A percentile compares a stretch with the other conserved stretches of the same genome.
Evolutionary conservation across 2,888 invertebrate genomes (phyloP).

Genomic region (Polydrusus pterygomalis): DNA sequence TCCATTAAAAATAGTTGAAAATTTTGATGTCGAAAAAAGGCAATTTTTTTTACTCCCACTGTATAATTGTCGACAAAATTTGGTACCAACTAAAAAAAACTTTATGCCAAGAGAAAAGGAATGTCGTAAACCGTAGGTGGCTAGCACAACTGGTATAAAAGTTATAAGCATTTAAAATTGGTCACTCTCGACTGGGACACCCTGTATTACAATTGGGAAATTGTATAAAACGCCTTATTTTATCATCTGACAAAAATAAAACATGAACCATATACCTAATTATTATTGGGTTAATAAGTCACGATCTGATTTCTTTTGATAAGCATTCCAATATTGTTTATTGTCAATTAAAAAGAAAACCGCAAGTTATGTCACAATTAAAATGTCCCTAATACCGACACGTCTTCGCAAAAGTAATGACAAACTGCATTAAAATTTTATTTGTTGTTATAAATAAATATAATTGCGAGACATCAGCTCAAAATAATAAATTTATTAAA

Average conservation of each 20-base stretch:
- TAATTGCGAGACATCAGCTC: constrained; percentile 58
- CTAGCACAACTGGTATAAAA: too few species aligned
- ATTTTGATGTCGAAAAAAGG: too few species aligned
- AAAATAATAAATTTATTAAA: constrained; percentile 59
- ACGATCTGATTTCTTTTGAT: constrained; percentile 9
- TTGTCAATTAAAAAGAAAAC: constrained; percentile 24
- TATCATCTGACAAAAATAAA: not conserved
- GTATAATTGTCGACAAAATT: too few species aligned
- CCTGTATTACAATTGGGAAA: too few species aligned
- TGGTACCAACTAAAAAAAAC: too few species aligned
- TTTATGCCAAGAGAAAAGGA: too few species aligned
- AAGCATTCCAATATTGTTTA: constrained; percentile 18
- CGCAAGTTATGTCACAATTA: constrained; percentile 33
- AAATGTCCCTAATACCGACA: constrained; percentile 62
- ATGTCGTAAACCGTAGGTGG: too few species aligned
- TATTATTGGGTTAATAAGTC: constrained; percentile 17
- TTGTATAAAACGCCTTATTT: too few species aligned
- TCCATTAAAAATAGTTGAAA: too few species aligned
- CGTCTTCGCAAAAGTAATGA: constrained; percentile 58
- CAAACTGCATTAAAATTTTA: constrained; percentile 63
- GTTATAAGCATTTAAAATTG: too few species aligned
- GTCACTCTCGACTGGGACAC: too few species aligned
- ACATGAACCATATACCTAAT: not conserved
- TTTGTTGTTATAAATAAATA: constrained; percentile 59
- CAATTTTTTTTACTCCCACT: too few species aligned